Evolutionary conservation across 1,140 invertebrate genomes (phyloP), one percentile per base, ranked within the genome.

Genomic region (Drosophila repletoides): DNA sequence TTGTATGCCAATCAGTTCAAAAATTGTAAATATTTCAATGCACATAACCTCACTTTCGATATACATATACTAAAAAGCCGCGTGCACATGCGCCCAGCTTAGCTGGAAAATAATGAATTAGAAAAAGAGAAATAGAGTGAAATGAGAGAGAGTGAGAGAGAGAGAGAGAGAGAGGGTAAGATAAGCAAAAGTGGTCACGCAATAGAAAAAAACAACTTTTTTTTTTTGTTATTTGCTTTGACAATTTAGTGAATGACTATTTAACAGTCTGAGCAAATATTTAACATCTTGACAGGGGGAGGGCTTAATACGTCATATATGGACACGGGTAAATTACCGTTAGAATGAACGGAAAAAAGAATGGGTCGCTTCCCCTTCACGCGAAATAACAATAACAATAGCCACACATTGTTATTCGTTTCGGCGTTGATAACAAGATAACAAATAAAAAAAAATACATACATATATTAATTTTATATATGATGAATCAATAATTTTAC

Each of bases 191-290:
- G 58, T 52, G 58, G 72, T 81, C 72, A 76, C 51, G 65, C 33
- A 81, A 64, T 52, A 56, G 53, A 76, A 73, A 65, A 77, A 66
- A 75, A 70, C 41, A 70, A 43, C n/a, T n/a, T n/a, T n/a, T n/a
- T n/a, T n/a, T n/a, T 68, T 72, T 55, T 26, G 34, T 22, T 83
- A 63, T 83, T 83, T 83, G 41, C 40, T 15, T 15, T 73, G 58
- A 49, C 69, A 60, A 73, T 76, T 81, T 81, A 69, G 34, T 75
- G 72, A 67, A 53, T 75, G 61, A 83, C 71, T 86, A 72, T 84
- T 86, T 64, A 67, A 65, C 79, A 84, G 71, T 61, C 79, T 84
- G 75, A 53, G 34, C 67, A 84, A 84, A 84, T 84, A 84, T 84
- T 84, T 58, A 45, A 61, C 33, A 29, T 49, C 21, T 46, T 21